Percentiles rank a stretch among this genome's conserved stretches.
Conservation (phyloP, 2,888 invertebrate genomes). For the Ametastegia equiseti region DNA sequence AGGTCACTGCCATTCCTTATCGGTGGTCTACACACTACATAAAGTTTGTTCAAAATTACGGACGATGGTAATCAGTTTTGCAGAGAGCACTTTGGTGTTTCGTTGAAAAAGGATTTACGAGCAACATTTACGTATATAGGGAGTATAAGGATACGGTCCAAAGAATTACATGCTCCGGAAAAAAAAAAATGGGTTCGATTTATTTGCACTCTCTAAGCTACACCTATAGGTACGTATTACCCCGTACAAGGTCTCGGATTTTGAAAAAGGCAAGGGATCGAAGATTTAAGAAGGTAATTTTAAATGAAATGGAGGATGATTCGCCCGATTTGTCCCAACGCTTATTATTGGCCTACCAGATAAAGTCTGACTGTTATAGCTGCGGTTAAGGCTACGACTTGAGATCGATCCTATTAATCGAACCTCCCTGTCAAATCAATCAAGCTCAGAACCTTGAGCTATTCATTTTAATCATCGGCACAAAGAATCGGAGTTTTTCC, state of each 20-base stretch:
- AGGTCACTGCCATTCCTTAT: constrained; percentile 15
- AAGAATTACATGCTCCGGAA: not conserved
- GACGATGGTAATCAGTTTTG: not conserved
- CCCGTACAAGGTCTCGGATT: not conserved
- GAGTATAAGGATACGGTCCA: not conserved
- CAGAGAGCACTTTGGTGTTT: not conserved
- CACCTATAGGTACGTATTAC: not conserved
- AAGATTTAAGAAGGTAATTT: not conserved
- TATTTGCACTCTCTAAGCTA: not conserved
- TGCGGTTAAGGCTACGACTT: not conserved
- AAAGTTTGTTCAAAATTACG: constrained; percentile 2
- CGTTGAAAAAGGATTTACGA: not conserved
- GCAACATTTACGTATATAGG: not conserved
- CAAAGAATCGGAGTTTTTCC: constrained; percentile 15
- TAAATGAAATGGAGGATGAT: not conserved
- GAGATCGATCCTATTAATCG: constrained; percentile 36
- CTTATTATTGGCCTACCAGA: not conserved
- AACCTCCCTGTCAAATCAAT: constrained; percentile 20
- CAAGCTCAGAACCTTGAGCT: constrained; percentile 39
- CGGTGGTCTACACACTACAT: not conserved
- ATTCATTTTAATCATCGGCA: constrained; percentile 30
- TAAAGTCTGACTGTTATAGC: constrained; percentile 22
- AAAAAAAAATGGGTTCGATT: not conserved
- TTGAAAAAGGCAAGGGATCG: not conserved
- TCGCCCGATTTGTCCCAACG: not conserved